Conservation (phyloP, 2,888 invertebrate genomes). For the Gymnosoma rotundatum region DNA sequence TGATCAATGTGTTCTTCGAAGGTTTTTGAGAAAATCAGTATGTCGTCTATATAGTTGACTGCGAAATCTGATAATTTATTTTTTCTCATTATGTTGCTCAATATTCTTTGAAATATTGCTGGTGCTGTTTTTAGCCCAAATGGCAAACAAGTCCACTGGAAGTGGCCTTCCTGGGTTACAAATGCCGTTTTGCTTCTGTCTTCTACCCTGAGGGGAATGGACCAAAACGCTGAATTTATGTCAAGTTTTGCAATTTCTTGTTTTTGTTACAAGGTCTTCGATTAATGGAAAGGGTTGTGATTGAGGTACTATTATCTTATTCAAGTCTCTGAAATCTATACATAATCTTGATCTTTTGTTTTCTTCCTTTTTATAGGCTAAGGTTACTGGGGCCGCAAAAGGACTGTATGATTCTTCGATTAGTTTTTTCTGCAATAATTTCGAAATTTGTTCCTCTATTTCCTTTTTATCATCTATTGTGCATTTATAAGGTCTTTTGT, state of each 20-base stretch:
- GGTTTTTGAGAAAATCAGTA: too few relatives aligned
- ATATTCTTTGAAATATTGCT: slow-evolving; percentile 70
- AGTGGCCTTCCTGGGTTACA: slow-evolving; percentile 71
- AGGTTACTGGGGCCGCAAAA: slow-evolving; percentile 71
- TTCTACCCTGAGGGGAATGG: slow-evolving; percentile 14
- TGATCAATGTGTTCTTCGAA: too few relatives aligned
- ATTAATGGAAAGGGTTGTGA: background rate
- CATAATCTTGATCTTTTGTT: slow-evolving; percentile 68
- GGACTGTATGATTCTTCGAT: slow-evolving; percentile 69
- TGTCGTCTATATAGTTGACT: background rate
- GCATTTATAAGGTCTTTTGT: background rate
- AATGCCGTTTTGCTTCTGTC: slow-evolving; percentile 69
- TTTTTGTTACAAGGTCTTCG: background rate
- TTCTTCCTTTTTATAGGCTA: slow-evolving; percentile 72
- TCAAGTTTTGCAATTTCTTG: slow-evolving; percentile 44
- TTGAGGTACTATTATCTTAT: slow-evolving; percentile 65
- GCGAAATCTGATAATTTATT: slow-evolving; percentile 22
- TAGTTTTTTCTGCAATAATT: slow-evolving; percentile 6
- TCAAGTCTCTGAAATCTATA: slow-evolving; percentile 68
- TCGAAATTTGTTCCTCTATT: background rate
- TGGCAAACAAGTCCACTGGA: slow-evolving; percentile 70
- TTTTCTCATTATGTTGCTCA: slow-evolving; percentile 68
- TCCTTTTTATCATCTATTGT: background rate
- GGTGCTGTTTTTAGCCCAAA: slow-evolving; percentile 69
- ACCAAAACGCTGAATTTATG: slow-evolving; percentile 71